These are phyloP conservation scores for Phrynocephalus versicolor DNA, from an alignment of 2,113 vertebrate species.

Conservation along the genomic window DNA sequence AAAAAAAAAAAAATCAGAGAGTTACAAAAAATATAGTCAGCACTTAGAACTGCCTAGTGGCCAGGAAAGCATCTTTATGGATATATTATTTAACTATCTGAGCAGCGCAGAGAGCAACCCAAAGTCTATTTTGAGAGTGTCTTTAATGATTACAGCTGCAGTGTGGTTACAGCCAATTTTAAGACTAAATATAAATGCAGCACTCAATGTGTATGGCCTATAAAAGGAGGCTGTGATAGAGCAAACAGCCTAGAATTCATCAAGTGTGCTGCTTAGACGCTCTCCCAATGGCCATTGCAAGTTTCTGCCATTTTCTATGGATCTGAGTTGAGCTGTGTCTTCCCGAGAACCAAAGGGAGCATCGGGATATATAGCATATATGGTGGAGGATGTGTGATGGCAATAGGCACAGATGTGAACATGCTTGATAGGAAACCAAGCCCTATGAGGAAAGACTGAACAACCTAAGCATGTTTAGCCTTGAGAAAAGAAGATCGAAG, in stretches of 20 bases:
- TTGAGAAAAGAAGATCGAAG: too few relatives aligned
- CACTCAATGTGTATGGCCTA: background rate
- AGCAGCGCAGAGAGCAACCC: background rate
- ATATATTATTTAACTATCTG: conserved; percentile 11
- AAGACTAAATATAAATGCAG: background rate
- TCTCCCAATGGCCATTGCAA: background rate
- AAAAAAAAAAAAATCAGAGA: conserved; percentile 17
- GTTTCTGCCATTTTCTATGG: background rate
- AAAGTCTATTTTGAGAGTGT: conserved; percentile 16
- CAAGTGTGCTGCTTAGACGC: background rate
- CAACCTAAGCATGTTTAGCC: too few relatives aligned
- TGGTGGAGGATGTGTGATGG: too few relatives aligned
- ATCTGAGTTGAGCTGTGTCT: too few relatives aligned
- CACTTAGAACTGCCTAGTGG: conserved; percentile 17
- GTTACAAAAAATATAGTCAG: conserved; percentile 21
- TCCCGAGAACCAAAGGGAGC: too few relatives aligned
- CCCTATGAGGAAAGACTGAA: too few relatives aligned
- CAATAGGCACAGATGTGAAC: too few relatives aligned
- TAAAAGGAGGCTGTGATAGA: background rate
- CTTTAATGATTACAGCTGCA: conserved; percentile 8
- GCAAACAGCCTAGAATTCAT: background rate
- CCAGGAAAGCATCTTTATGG: conserved; percentile 17
- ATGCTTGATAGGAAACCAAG: too few relatives aligned
- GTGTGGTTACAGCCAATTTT: conserved; percentile 2
- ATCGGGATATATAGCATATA: too few relatives aligned